Base-by-base conservation (phyloP, 2,888 invertebrate species). In the Lymantria monacha region DNA sequence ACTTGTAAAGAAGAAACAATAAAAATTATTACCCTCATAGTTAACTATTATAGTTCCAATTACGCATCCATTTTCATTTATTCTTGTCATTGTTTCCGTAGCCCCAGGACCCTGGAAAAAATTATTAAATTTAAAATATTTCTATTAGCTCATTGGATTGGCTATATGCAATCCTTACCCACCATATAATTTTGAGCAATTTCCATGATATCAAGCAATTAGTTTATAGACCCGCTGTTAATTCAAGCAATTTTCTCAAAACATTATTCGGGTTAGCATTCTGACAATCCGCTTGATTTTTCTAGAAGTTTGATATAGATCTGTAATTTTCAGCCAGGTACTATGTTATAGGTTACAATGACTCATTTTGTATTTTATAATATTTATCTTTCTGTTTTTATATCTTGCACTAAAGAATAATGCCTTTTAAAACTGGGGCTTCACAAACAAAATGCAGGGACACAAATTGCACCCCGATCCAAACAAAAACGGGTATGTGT, bases 31-130 rank as follows among this genome's bases (percentile, higher is more conserved):
- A 87, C 89, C 90, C 81, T 90, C 89, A 14, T 79, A 68, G 49
- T 91, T 91, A 0, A 91, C 90, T n/a, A 90, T 88, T 1, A 91
- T 90, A 0, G 90, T 87, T 0, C 90, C 90, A 3, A 90, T 85
- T 0, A 91, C 90, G 46, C 85, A 87, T 0, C 85, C 86, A 38
- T 90, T 90, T 48, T 90, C 90, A 45, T 90, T 91, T 12, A 91
- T 88, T 0, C 90, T 72, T 0, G 50, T 52, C 90, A 91, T 89
- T 0, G 86, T 77, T 0, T 77, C 63, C 0, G 74, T 83, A 0
- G 84, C 82, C 2, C 75, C 67, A 49, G 87, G 81, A 0, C 93
- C 92, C 93, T 93, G 66, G 9, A 79, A 76, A 12, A 47, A 38
- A 51, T 12, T 52, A 3, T 49, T 36, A 3, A 1, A 8, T 14